phyloP scores from a whole-genome alignment of 2,113 vertebrate genomes.

The Thalassoma bifasciatum region DNA sequence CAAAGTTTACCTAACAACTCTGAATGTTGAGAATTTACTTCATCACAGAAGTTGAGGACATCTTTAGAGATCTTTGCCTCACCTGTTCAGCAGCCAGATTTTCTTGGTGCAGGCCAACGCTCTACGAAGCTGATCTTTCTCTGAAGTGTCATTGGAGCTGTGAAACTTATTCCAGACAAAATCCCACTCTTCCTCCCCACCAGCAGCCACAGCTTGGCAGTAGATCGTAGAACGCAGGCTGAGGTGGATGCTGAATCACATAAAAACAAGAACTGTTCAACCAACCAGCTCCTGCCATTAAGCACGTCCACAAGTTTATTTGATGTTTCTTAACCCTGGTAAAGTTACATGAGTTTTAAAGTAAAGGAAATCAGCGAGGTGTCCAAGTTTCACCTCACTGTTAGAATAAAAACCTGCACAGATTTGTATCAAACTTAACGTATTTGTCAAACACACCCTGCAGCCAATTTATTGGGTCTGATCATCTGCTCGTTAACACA shows the following conservation, averaged over 20 bases:
- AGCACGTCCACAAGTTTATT: background rate
- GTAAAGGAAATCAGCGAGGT: background rate
- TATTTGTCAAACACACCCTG: too few species aligned
- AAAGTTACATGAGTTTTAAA: background rate
- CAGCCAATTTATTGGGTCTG: too few species aligned
- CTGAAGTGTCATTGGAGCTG: slow-evolving; percentile 70
- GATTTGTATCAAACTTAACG: too few species aligned
- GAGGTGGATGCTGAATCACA: slow-evolving; percentile 82
- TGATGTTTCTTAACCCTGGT: background rate
- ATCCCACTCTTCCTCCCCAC: slow-evolving; percentile 85
- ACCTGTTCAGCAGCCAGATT: slow-evolving; percentile 93
- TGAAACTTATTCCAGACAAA: slow-evolving; percentile 86
- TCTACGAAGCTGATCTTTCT: slow-evolving; percentile 85
- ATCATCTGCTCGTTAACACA: too few species aligned
- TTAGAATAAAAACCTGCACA: too few species aligned
- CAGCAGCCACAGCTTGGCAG: slow-evolving; percentile 88
- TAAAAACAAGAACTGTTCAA: background rate
- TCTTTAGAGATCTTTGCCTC: background rate
- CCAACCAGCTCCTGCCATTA: background rate
- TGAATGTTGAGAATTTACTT: background rate
- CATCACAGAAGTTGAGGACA: background rate
- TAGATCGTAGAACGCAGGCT: slow-evolving; percentile 89
- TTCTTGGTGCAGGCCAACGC: slow-evolving; percentile 88
- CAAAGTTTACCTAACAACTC: background rate
- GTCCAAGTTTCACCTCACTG: too few species aligned